Percentiles rank a stretch among this genome's conserved stretches.
Conservation (phyloP, 2,888 invertebrate species). For the Nebria brevicollis region DNA sequence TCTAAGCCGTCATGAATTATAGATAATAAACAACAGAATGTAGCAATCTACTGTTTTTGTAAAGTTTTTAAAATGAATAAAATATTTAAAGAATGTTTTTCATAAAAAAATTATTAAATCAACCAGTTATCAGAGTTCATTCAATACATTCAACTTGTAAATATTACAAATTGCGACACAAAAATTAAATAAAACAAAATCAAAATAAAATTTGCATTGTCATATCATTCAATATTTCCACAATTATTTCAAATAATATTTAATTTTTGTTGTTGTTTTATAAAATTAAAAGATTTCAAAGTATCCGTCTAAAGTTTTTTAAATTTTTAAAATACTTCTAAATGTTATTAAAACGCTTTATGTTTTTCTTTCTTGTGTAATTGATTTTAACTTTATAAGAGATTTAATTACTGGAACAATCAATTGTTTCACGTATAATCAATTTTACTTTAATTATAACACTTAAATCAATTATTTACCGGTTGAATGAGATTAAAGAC, state of each 20-base stretch:
- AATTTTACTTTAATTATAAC: neutral
- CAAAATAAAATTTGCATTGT: no score
- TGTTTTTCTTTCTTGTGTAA: neutral
- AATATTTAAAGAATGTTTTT: neutral
- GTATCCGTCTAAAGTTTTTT: no score
- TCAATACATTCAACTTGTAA: no score
- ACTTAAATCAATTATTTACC: neutral
- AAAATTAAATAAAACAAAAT: no score
- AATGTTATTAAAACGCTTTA: neutral
- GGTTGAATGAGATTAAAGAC: neutral
- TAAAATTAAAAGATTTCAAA: no score
- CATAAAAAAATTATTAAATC: neutral
- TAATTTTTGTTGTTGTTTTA: no score
- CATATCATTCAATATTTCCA: no score
- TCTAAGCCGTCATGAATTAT: constrained; percentile 8
- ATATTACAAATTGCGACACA: no score
- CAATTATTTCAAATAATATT: no score
- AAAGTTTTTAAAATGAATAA: constrained; percentile 2
- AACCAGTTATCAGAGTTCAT: no score
- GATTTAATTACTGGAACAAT: neutral
- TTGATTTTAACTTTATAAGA: neutral
- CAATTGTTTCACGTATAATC: neutral
- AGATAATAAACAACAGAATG: constrained; percentile 4
- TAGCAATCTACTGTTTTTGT: constrained; percentile 1
- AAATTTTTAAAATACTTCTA: no score